These are phyloP conservation scores for Anagyrus pseudococci DNA, from an alignment of 2,888 invertebrate species.

Conservation along the genomic window DNA sequence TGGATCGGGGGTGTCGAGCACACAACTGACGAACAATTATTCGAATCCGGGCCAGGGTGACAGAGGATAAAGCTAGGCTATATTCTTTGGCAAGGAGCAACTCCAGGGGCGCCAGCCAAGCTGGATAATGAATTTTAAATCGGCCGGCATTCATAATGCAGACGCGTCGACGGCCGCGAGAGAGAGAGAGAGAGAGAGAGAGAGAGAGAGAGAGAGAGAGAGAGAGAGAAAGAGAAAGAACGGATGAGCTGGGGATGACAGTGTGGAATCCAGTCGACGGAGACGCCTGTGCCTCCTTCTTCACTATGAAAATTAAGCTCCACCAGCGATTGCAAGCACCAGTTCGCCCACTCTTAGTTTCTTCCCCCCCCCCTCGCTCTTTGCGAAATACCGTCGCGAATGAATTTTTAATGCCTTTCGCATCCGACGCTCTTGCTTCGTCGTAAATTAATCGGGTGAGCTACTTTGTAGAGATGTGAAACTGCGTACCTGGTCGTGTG, in stretches of 20 bases:
- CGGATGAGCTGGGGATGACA: slow-evolving; percentile 54
- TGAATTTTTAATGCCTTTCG: slow-evolving; percentile 30
- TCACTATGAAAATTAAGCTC: slow-evolving; percentile 35
- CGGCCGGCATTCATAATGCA: slow-evolving; percentile 59
- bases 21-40: slow-evolving; percentile 62
- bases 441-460: neutral
- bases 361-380: too few relatives aligned
- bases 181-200: slow-evolving; percentile 9
- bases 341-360: too few relatives aligned
- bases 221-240: neutral
- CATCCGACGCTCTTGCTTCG: neutral
- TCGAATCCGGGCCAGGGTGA: slow-evolving; percentile 46
- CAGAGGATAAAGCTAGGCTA: slow-evolving; percentile 1
- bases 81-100: too few relatives aligned
- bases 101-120: slow-evolving; percentile 1
- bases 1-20: slow-evolving; percentile 40
- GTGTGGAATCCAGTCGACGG: slow-evolving; percentile 48
- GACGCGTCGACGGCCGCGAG: slow-evolving; percentile 50
- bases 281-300: slow-evolving; percentile 16
- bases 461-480: too few relatives aligned
- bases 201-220: neutral
- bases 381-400: neutral
- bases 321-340: slow-evolving; percentile 17
- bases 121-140: slow-evolving; percentile 61
- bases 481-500: too few relatives aligned